A percentile compares a stretch with the other conserved stretches of the same genome.
phyloP scores from a whole-genome alignment of 2,113 vertebrate genomes.

The Myotis lucifugus region DNA sequence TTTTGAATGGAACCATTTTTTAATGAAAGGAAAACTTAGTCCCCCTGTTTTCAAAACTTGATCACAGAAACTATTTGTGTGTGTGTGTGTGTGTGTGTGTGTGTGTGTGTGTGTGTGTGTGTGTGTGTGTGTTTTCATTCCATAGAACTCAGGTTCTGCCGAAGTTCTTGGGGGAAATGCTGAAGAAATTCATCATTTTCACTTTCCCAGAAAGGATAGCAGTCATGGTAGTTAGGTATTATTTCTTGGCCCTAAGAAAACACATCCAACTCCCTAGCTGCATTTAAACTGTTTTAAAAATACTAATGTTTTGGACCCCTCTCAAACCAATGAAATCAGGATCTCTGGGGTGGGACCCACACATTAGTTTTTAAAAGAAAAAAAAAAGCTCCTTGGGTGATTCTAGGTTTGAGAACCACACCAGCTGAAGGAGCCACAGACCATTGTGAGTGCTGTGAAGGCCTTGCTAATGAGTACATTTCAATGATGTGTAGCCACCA shows the following conservation, averaged over 20 bases:
- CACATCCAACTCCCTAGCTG: background rate
- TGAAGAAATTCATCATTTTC: background rate
- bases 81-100: too few species aligned
- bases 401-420: background rate
- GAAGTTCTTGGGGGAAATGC: background rate
- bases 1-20: background rate
- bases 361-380: background rate
- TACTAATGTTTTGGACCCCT: background rate
- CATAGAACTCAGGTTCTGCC: background rate
- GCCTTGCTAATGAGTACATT: background rate
- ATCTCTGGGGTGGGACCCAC: background rate
- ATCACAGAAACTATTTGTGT: background rate
- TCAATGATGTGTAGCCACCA: background rate
- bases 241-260: background rate
- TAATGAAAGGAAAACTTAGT: background rate
- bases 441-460: background rate
- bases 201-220: background rate
- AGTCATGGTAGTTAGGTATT: background rate
- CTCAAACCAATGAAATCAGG: background rate
- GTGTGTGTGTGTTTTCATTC: background rate
- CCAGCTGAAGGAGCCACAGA: background rate
- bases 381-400: background rate
- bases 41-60: background rate
- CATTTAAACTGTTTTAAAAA: conserved; percentile 10
- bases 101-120: too few species aligned